Conservation (phyloP, 2,797 vertebrate genomes). For the Sebastes paucispinis region DNA sequence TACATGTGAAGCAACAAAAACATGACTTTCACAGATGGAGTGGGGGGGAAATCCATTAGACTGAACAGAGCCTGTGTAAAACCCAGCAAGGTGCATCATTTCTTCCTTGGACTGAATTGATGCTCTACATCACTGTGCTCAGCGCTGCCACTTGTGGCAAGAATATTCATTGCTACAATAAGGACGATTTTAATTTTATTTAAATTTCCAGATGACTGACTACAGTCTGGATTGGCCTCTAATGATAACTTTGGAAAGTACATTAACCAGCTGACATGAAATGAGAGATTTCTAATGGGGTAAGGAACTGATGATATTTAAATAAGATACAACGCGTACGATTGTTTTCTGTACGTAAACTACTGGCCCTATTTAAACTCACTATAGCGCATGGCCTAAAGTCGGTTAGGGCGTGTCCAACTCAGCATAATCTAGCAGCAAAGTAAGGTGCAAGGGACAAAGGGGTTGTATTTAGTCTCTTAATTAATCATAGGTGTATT, state of each 20-base stretch:
- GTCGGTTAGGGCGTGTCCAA: no score
- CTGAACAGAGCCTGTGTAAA: neutral
- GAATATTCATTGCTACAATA: neutral
- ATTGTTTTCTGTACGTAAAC: neutral
- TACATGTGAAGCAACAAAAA: neutral
- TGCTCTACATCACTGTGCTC: neutral
- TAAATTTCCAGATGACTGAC: neutral
- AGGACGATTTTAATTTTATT: neutral
- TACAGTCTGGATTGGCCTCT: neutral
- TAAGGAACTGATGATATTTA: neutral
- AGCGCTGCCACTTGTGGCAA: neutral
- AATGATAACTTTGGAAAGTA: neutral
- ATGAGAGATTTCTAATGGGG: neutral
- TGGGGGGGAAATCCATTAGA: neutral
- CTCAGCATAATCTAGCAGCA: no score
- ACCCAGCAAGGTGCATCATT: neutral
- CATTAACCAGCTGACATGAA: neutral
- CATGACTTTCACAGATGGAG: neutral
- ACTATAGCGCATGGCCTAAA: no score
- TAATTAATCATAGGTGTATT: no score
- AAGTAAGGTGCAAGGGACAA: no score
- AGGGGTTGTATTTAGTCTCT: no score
- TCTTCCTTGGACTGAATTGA: neutral
- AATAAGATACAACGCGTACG: neutral
- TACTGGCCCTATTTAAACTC: neutral